Evolutionary conservation across 1,140 invertebrate genomes (phyloP).

Genomic region (Penaeus indicus): DNA sequence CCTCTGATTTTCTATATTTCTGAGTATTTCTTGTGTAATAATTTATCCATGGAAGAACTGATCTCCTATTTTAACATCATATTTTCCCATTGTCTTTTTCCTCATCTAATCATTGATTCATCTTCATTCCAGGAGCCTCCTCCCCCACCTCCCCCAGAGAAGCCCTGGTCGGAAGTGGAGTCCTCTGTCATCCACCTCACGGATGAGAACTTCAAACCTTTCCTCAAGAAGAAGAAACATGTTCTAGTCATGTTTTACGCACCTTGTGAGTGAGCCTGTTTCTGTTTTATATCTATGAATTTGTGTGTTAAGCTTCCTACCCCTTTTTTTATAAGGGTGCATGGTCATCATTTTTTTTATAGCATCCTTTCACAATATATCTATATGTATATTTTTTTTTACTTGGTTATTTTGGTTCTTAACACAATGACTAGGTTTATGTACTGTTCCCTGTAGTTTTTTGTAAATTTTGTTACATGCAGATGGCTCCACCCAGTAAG

Average conservation of each 20-base stretch:
- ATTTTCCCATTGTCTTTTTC: slow-evolving; percentile 68
- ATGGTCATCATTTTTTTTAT: too few relatives aligned
- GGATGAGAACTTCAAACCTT: slow-evolving; percentile 79
- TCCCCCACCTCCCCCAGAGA: slow-evolving; percentile 83
- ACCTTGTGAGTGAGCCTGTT: slow-evolving; percentile 75
- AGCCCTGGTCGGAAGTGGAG: slow-evolving; percentile 79
- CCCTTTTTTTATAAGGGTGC: too few relatives aligned
- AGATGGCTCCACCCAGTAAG: too few relatives aligned
- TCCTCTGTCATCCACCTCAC: slow-evolving; percentile 83
- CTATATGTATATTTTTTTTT: too few relatives aligned
- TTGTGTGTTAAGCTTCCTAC: too few relatives aligned
- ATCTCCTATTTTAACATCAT: background rate
- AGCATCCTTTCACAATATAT: too few relatives aligned
- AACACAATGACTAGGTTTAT: too few relatives aligned
- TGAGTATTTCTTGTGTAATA: background rate
- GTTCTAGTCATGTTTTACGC: slow-evolving; percentile 92
- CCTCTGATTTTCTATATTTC: background rate
- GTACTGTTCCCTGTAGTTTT: too few relatives aligned
- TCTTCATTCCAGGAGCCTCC: slow-evolving; percentile 78
- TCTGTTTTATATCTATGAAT: too few relatives aligned
- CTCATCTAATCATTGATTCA: too few relatives aligned
- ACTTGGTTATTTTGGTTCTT: too few relatives aligned
- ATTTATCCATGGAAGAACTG: background rate
- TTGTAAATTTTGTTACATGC: too few relatives aligned
- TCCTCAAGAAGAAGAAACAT: slow-evolving; percentile 80